Conservation (phyloP, 2,113 vertebrate species). For the Bujurquina vittata region DNA sequence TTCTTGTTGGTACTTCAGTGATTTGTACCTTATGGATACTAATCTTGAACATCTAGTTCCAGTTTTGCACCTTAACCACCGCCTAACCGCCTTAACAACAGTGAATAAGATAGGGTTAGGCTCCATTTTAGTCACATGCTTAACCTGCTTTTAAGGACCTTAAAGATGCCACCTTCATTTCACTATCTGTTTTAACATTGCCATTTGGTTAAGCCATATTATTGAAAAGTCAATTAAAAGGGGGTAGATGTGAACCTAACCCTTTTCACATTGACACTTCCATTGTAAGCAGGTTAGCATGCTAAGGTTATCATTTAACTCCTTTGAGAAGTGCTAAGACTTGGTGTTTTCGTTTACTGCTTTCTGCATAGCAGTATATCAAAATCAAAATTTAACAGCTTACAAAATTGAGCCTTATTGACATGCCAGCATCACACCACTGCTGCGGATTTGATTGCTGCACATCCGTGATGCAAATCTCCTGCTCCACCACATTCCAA, state of each 20-base stretch:
- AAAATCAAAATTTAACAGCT: not conserved
- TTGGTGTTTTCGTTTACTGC: not conserved
- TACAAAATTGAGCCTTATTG: not conserved
- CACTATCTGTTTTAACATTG: not conserved
- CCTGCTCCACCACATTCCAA: not conserved
- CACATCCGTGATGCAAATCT: not conserved
- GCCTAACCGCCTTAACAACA: no score
- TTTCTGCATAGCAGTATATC: not conserved
- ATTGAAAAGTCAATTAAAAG: not conserved
- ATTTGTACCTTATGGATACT: not conserved
- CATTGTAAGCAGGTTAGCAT: not conserved
- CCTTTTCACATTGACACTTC: not conserved
- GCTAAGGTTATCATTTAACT: not conserved
- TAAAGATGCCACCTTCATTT: not conserved
- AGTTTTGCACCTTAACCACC: not conserved
- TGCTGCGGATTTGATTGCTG: not conserved
- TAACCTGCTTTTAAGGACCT: not conserved
- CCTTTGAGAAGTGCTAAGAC: no score
- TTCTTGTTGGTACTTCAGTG: not conserved
- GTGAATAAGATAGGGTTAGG: not conserved
- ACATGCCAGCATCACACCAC: not conserved
- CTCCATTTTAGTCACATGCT: not conserved
- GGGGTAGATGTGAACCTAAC: not conserved
- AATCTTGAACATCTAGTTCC: not conserved
- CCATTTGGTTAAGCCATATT: not conserved